These are phyloP conservation scores for Dicranocentrus wangi DNA, from an alignment of 2,888 invertebrate species.

Conservation along the genomic window DNA sequence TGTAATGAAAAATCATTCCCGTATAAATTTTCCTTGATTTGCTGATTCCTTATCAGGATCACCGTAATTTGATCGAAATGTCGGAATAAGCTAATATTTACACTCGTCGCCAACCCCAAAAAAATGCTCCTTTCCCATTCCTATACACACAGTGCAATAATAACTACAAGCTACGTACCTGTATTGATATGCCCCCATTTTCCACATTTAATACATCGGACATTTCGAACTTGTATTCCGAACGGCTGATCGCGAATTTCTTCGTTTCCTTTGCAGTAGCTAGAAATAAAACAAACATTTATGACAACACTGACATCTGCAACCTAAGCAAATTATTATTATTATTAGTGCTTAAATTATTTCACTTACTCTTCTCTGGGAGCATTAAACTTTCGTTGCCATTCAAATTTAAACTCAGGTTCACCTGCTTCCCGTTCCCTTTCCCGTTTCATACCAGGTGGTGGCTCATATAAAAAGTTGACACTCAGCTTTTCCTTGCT, in stretches of 20 bases:
- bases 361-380: slow-evolving; percentile 87
- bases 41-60: no score
- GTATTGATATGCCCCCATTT: slow-evolving; percentile 99
- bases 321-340: no score
- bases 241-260: slow-evolving; percentile 98
- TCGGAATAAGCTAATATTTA: no score
- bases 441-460: slow-evolving; percentile 95
- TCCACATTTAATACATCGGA: slow-evolving; percentile 98
- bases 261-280: slow-evolving; percentile 97
- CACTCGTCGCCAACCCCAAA: no score
- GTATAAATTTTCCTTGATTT: no score
- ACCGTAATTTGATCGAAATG: no score
- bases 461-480: slow-evolving; percentile 99
- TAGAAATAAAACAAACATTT: slow-evolving; percentile 71
- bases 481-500: slow-evolving; percentile 98
- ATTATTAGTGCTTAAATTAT: not conserved
- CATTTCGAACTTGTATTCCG: slow-evolving; percentile 97
- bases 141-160: no score
- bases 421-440: slow-evolving; percentile 93
- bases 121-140: no score
- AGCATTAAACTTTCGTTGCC: slow-evolving; percentile 99
- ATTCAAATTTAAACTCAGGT: slow-evolving; percentile 98
- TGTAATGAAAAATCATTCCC: not conserved
- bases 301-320: no score
- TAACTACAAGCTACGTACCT: slow-evolving; percentile 77